These are phyloP conservation scores for Ophiothrix spiculata DNA, from an alignment of 35 echinoderm and acorn worm genomes.

Conservation along the genomic window DNA sequence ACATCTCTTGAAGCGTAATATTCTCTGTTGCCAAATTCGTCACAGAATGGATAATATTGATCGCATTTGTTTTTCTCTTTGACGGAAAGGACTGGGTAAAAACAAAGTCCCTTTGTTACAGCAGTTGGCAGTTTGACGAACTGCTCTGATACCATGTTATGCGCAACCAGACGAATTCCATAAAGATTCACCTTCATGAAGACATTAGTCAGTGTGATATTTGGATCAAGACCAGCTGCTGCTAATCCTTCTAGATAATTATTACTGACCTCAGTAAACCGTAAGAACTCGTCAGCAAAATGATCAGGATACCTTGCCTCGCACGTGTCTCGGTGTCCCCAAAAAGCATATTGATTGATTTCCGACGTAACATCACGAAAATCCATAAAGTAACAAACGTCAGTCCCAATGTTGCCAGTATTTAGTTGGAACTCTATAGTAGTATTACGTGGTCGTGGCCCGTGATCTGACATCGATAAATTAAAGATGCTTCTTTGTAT, in stretches of 20 bases:
- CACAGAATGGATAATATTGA: slow-evolving; percentile 79
- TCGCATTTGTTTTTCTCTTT: slow-evolving; percentile 64
- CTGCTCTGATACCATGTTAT: slow-evolving; percentile 66
- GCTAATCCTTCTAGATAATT: slow-evolving; percentile 41
- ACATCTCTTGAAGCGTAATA: slow-evolving; percentile 85
- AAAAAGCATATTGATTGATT: slow-evolving; percentile 38
- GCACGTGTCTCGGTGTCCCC: slow-evolving; percentile 59
- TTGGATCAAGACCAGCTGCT: slow-evolving; percentile 44
- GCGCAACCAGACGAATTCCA: slow-evolving; percentile 35
- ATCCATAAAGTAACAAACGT: slow-evolving; percentile 81
- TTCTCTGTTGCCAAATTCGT: slow-evolving; percentile 54
- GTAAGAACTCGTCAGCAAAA: slow-evolving; percentile 55
- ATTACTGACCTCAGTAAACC: slow-evolving; percentile 72
- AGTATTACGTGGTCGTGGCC: slow-evolving; percentile 67
- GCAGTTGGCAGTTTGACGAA: slow-evolving; percentile 42
- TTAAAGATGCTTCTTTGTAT: slow-evolving; percentile 58
- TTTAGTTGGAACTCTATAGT: slow-evolving; percentile 78
- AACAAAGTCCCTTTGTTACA: slow-evolving; percentile 86
- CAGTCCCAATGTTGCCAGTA: slow-evolving; percentile 77
- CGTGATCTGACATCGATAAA: slow-evolving; percentile 58
- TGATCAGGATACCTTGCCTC: slow-evolving; percentile 52
- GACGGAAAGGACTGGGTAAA: slow-evolving; percentile 64
- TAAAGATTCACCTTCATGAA: slow-evolving; percentile 60
- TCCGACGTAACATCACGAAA: slow-evolving; percentile 67
- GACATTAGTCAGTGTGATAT: slow-evolving; percentile 71